Base-by-base conservation (phyloP, 2,113 vertebrate genomes). In the Nannospalax galili region DNA sequence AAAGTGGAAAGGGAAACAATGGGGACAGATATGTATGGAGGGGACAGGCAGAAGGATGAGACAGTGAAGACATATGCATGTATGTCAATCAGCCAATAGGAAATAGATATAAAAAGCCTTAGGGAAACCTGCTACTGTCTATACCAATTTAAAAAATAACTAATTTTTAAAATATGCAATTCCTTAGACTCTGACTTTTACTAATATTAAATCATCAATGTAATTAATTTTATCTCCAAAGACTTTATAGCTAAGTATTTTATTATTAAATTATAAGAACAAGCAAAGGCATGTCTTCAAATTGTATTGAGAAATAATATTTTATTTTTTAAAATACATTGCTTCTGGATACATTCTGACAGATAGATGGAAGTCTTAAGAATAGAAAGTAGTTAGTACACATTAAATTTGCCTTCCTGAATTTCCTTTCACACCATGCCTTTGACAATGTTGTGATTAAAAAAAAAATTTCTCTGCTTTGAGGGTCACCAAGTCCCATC, bases 181-280 rank as follows among this genome's bases (percentile, higher is more conserved):
- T 88, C 20, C 40, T 88, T 70, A 84, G 45, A 67, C 6, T 40
- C 16, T 15, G 60, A 2, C 9, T 45, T 52, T 45, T 91, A 45
- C 0, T 64, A 37, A 74, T 62, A 69, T 42, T 72, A 87, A 62
- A 28, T 80, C 0, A 37, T 32, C 4, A 77, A 4, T 75, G 20
- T 90, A 84, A 84, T 67, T 93, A 62, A 89, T 35, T 91, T 91
- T 65, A 79, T 4, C 42, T 92, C 35, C 88, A 60, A 20, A 62
- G 28, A 58, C 92, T 93, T 85, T 45, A 35, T 1, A 88, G 35
- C 80, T 5, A n/a, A 70, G 35, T 5, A 32, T 94, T 62, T 74
- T 56, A 6, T 52, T 58, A 69, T 81, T 75, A 64, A 90, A 77
- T 90, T 58, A 67, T 80, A 26, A 48, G 0, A 79, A 56, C 56